Conservation (phyloP, 2,888 invertebrate genomes). For the Celastrina argiolus region DNA sequence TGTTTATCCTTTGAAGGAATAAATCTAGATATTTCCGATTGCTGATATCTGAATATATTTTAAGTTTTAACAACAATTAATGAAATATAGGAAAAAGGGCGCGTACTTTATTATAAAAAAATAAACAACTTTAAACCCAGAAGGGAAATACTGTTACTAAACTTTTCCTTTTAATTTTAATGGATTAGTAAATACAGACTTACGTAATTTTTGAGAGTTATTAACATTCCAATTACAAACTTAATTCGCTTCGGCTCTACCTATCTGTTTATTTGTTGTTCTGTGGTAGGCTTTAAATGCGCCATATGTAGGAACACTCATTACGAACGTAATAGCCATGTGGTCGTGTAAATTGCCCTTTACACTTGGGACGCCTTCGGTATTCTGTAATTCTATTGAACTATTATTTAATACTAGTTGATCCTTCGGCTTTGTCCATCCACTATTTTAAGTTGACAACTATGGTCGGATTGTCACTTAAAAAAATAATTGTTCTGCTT, state of each 20-base stretch:
- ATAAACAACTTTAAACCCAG: too few species aligned
- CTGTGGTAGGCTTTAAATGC: neutral
- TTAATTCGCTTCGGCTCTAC: neutral
- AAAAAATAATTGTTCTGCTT: too few species aligned
- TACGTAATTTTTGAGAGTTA: too few species aligned
- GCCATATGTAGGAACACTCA: constrained; percentile 32
- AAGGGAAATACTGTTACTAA: too few species aligned
- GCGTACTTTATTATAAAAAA: too few species aligned
- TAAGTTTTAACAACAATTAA: too few species aligned
- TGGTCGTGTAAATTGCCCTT: constrained; percentile 46
- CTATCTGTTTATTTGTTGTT: neutral
- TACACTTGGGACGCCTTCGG: constrained; percentile 36
- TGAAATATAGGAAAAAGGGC: too few species aligned
- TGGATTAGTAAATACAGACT: too few species aligned
- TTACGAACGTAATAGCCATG: constrained; percentile 46
- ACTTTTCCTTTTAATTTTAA: too few species aligned
- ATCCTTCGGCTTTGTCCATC: neutral
- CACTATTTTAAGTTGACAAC: neutral
- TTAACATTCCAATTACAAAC: neutral
- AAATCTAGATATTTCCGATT: too few species aligned
- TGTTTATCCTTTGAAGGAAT: too few species aligned
- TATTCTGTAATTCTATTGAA: constrained; percentile 14
- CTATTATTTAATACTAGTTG: constrained; percentile 4
- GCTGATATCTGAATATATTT: too few species aligned
- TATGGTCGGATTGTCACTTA: neutral